These are phyloP conservation scores for Orgyia antiqua DNA, from an alignment of 2,888 invertebrate genomes.

Conservation along the genomic window DNA sequence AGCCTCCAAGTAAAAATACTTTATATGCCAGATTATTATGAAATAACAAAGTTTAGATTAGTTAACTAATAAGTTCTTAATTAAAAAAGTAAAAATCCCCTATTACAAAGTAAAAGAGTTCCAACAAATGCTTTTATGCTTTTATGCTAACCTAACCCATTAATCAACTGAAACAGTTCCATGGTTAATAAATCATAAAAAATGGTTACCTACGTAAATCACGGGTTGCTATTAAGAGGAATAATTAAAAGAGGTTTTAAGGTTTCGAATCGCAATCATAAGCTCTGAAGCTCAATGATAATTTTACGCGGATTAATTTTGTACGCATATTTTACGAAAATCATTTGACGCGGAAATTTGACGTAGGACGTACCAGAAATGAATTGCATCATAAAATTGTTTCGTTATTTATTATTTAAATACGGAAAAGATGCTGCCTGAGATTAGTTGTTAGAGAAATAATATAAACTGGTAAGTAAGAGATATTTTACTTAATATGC, in stretches of 20 bases:
- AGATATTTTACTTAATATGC: too few relatives aligned
- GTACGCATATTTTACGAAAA: not conserved
- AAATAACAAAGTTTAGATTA: too few relatives aligned
- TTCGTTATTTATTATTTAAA: too few relatives aligned
- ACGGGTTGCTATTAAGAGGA: conserved; percentile 11
- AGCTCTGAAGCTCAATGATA: not conserved
- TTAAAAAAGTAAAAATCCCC: conserved; percentile 4
- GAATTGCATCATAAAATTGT: too few relatives aligned
- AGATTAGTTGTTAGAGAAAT: too few relatives aligned
- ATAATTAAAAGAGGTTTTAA: conserved; percentile 20
- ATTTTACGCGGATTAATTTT: conserved; percentile 1
- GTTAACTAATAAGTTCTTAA: not conserved
- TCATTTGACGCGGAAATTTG: not conserved
- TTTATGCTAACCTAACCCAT: conserved; percentile 9
- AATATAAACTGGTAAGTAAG: too few relatives aligned
- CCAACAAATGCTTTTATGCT: conserved; percentile 5
- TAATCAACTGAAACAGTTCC: conserved; percentile 24
- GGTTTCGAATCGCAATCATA: conserved; percentile 2
- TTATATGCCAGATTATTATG: too few relatives aligned
- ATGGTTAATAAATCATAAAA: conserved; percentile 21
- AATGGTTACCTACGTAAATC: conserved; percentile 18
- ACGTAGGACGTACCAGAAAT: too few relatives aligned
- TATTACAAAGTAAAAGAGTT: conserved; percentile 8
- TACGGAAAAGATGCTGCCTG: too few relatives aligned
- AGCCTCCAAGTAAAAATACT: too few relatives aligned